phyloP scores from a whole-genome alignment of 2,113 vertebrate species.

The Mesoclemmys tuberculata region DNA sequence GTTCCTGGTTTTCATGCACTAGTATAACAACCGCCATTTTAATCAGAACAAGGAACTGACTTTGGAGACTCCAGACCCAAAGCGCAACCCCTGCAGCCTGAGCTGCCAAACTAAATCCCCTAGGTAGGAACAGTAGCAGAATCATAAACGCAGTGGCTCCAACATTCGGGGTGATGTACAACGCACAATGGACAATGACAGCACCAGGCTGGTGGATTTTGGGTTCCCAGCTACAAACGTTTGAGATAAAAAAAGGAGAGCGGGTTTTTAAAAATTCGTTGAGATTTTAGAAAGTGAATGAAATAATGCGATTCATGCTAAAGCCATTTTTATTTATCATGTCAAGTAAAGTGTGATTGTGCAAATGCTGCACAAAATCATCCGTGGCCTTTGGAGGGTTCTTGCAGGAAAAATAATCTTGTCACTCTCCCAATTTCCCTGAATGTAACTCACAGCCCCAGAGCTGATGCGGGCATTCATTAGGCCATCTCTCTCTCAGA shows the following conservation, averaged over 20 bases:
- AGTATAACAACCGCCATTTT: background rate
- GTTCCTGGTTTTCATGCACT: background rate
- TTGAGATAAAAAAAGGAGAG: background rate
- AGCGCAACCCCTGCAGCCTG: background rate
- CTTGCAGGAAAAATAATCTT: background rate
- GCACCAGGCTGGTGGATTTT: background rate
- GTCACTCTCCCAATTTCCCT: background rate
- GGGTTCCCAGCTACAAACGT: background rate
- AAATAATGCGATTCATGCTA: background rate
- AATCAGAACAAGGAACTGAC: background rate
- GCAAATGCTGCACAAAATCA: constrained; percentile 13
- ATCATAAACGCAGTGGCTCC: background rate
- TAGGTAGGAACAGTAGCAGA: background rate
- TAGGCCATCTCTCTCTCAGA: background rate
- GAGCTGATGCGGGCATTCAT: background rate
- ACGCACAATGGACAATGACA: background rate
- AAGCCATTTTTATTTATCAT: background rate
- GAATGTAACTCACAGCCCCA: background rate
- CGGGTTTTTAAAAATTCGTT: too few species aligned
- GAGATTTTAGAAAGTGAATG: background rate
- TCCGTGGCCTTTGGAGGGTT: background rate
- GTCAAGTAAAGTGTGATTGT: background rate
- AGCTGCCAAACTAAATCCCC: background rate
- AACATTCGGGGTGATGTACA: background rate
- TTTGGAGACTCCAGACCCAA: background rate